Conservation (phyloP, 1,140 invertebrate species). For the Solenopsis fugax region DNA sequence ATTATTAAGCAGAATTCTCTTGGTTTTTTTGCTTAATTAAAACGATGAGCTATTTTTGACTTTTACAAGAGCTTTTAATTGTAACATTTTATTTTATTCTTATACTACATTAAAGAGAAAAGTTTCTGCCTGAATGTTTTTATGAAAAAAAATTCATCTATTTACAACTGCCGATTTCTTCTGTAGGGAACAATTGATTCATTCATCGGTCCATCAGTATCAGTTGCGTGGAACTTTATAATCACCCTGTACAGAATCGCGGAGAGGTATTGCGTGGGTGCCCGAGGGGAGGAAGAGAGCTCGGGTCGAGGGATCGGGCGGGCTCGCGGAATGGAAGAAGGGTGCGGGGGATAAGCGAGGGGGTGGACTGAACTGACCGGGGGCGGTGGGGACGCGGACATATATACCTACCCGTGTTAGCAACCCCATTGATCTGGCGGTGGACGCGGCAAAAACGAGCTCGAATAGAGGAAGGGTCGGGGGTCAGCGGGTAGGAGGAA, state of each 20-base stretch:
- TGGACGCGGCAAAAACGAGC: conserved; percentile 85
- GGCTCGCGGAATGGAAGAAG: conserved; percentile 47
- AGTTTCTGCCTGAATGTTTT: neutral
- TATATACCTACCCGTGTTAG: conserved; percentile 86
- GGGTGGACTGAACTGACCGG: conserved; percentile 73
- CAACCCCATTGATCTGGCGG: conserved; percentile 86
- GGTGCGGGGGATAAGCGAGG: conserved; percentile 39
- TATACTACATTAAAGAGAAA: no score
- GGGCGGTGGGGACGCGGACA: conserved; percentile 80
- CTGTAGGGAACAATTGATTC: conserved; percentile 13
- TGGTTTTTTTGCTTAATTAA: neutral
- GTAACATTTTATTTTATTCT: neutral
- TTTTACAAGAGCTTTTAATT: neutral
- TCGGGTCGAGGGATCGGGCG: conserved; percentile 64
- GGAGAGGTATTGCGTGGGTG: conserved; percentile 66
- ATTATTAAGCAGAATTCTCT: neutral
- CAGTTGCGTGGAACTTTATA: conserved; percentile 77
- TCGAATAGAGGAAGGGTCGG: conserved; percentile 80
- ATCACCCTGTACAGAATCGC: conserved; percentile 77
- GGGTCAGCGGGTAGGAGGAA: conserved; percentile 26
- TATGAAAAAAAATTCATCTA: neutral
- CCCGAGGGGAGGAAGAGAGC: conserved; percentile 54
- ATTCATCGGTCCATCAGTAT: conserved; percentile 63
- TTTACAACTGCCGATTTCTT: neutral
- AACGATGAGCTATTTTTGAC: neutral